These are phyloP conservation scores for Garra rufa DNA, from an alignment of 2,113 vertebrate species.

Conservation along the genomic window DNA sequence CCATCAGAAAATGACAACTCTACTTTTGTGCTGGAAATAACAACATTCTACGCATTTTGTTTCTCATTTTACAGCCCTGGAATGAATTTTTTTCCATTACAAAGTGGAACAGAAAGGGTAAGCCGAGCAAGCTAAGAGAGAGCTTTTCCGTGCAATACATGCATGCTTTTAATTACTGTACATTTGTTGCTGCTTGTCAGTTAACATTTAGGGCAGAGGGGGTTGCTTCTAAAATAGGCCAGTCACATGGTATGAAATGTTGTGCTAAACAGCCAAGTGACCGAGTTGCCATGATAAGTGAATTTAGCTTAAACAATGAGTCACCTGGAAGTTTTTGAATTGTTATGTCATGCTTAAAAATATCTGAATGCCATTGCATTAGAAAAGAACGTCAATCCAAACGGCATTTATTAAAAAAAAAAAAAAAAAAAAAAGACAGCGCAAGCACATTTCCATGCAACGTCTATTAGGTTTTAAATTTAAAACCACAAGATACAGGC, in stretches of 20 bases:
- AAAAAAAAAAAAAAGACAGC: not conserved
- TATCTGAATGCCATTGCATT: not conserved
- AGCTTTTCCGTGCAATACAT: not conserved
- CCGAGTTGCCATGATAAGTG: not conserved
- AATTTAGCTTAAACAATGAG: not conserved
- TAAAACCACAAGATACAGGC: not conserved
- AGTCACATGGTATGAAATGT: not conserved
- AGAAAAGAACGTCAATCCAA: not conserved
- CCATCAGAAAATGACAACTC: not conserved
- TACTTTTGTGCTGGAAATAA: not conserved
- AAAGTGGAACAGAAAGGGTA: not conserved
- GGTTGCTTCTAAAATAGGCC: not conserved
- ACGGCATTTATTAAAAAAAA: not conserved
- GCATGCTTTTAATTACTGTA: not conserved
- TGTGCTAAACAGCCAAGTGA: not conserved
- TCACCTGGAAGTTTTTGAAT: not conserved
- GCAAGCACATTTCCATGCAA: not conserved
- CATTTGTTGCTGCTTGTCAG: slow-evolving; percentile 11
- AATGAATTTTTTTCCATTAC: not conserved
- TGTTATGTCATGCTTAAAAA: not conserved
- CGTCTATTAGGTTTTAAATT: not conserved
- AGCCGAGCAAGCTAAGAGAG: not conserved
- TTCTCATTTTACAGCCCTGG: not conserved
- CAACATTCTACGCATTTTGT: not conserved
- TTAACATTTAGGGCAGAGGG: not conserved